Percentiles rank a stretch among this genome's conserved stretches.
Evolutionary conservation across 2,888 invertebrate genomes (phyloP).

Genomic region (Ptycholaimellus sp.): DNA sequence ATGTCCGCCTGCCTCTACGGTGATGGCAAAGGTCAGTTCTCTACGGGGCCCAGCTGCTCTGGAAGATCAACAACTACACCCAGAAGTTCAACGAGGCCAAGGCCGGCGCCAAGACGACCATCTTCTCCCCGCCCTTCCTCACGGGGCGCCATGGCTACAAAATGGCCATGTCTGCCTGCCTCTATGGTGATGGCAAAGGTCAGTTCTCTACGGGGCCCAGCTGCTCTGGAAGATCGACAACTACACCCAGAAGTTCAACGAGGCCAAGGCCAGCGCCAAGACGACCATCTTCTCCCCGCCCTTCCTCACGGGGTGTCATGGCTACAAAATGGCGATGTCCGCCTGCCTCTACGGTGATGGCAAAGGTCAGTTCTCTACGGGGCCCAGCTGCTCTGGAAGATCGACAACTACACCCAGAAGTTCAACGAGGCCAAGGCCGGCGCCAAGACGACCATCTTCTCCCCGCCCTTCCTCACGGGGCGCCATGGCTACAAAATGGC

Average conservation of each 20-base stretch:
- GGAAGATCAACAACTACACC: too few relatives aligned
- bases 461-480: slow-evolving; percentile 26
- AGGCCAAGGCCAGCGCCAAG: slow-evolving; percentile 20
- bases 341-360: neutral
- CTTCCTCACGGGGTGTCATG: slow-evolving; percentile 22
- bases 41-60: too few relatives aligned
- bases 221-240: slow-evolving; percentile 28
- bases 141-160: neutral
- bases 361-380: slow-evolving; percentile 16
- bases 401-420: neutral
- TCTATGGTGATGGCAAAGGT: neutral
- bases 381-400: slow-evolving; percentile 20
- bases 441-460: slow-evolving; percentile 24
- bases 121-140: slow-evolving; percentile 14
- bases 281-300: slow-evolving; percentile 22
- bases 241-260: slow-evolving; percentile 20
- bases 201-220: slow-evolving; percentile 25
- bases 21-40: too few relatives aligned
- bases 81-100: too few relatives aligned
- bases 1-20: slow-evolving; percentile 25
- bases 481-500: slow-evolving; percentile 29
- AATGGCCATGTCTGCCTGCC: neutral
- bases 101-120: too few relatives aligned
- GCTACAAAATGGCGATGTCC: slow-evolving; percentile 22
- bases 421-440: slow-evolving; percentile 20